These are phyloP conservation scores for Lordiphosa clarofinis DNA, from an alignment of 1,140 invertebrate species.

Conservation along the genomic window DNA sequence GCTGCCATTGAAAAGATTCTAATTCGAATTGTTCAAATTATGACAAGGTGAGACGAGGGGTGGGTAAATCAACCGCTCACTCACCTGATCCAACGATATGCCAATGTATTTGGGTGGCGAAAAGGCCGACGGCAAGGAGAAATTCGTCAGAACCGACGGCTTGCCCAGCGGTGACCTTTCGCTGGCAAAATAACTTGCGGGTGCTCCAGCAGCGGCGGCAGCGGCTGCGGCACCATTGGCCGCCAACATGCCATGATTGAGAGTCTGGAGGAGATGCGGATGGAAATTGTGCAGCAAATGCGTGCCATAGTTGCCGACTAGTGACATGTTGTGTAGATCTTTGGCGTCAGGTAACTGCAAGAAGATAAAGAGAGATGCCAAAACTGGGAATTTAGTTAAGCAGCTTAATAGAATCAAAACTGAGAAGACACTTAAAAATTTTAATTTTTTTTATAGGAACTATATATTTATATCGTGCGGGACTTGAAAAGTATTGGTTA, in stretches of 20 bases:
- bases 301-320: constrained; percentile 78
- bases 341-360: constrained; percentile 80
- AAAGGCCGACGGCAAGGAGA: constrained; percentile 78
- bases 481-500: too few relatives aligned
- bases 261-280: constrained; percentile 76
- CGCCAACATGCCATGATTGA: constrained; percentile 77
- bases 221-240: constrained; percentile 66
- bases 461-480: too few relatives aligned
- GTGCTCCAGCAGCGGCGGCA: constrained; percentile 57
- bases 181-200: constrained; percentile 72
- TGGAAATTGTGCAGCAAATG: constrained; percentile 76
- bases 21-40: constrained; percentile 29
- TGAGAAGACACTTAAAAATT: too few relatives aligned
- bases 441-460: too few relatives aligned
- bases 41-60: constrained; percentile 50
- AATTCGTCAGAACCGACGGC: constrained; percentile 77
- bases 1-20: constrained; percentile 79
- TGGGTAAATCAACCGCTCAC: constrained; percentile 4
- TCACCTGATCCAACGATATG: constrained; percentile 79
- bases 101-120: constrained; percentile 79
- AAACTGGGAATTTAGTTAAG: constrained; percentile 12
- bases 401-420: neutral
- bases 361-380: constrained; percentile 1
- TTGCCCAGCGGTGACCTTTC: constrained; percentile 71
- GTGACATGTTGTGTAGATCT: constrained; percentile 80